These are phyloP conservation scores for Magallana nippona DNA, from an alignment of 2,888 invertebrate genomes.

Conservation along the genomic window DNA sequence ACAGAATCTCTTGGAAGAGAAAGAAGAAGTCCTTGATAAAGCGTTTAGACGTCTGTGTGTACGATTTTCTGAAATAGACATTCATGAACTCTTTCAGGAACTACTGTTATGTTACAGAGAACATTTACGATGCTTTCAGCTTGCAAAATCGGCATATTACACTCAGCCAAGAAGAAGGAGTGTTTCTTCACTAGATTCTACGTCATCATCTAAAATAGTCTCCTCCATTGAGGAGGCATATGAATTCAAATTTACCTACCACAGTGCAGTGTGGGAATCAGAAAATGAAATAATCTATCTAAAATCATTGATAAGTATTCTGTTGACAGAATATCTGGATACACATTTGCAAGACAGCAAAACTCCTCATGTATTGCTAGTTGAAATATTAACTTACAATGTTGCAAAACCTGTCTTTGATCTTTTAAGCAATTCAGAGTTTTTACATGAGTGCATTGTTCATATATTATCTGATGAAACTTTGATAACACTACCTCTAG, in stretches of 20 bases:
- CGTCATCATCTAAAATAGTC: slow-evolving; percentile 24
- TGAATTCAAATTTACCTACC: slow-evolving; percentile 51
- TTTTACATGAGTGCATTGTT: slow-evolving; percentile 68
- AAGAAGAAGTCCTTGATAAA: slow-evolving; percentile 56
- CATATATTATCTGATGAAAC: slow-evolving; percentile 65
- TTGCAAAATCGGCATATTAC: slow-evolving; percentile 41
- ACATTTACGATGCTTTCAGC: slow-evolving; percentile 47
- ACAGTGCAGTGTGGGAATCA: slow-evolving; percentile 52
- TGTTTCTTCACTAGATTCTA: slow-evolving; percentile 7
- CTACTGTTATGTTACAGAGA: slow-evolving; percentile 39
- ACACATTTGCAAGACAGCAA: slow-evolving; percentile 35
- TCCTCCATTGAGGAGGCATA: slow-evolving; percentile 55
- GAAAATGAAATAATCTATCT: slow-evolving; percentile 54
- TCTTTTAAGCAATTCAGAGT: slow-evolving; percentile 65
- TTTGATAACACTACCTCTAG: slow-evolving; percentile 30
- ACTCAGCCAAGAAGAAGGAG: slow-evolving; percentile 45
- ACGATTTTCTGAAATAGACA: slow-evolving; percentile 54
- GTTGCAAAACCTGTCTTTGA: slow-evolving; percentile 63
- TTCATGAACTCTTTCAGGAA: slow-evolving; percentile 43
- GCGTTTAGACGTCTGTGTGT: slow-evolving; percentile 53
- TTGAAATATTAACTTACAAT: slow-evolving; percentile 66
- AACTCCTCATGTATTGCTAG: slow-evolving; percentile 46
- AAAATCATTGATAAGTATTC: slow-evolving; percentile 46
- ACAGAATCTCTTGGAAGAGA: slow-evolving; percentile 60
- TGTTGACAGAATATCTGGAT: slow-evolving; percentile 35